These are phyloP conservation scores for Calliphora vomitoria DNA, from an alignment of 2,888 invertebrate species.

Conservation along the genomic window DNA sequence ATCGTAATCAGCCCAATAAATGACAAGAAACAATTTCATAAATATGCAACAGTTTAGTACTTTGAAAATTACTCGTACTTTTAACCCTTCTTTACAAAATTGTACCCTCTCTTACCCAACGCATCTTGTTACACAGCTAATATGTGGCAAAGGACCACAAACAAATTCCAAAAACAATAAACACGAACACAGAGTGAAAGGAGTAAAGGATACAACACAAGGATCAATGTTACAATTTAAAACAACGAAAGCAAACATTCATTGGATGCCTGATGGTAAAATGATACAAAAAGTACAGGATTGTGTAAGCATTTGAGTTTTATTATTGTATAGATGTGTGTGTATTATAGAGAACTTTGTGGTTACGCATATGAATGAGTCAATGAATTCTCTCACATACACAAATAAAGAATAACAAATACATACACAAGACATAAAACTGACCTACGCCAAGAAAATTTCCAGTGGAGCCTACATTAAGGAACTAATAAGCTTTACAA, in stretches of 20 bases:
- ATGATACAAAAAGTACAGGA: neutral
- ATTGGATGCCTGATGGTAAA: neutral
- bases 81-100: neutral
- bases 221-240: slow-evolving; percentile 2
- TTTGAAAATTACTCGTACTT: neutral
- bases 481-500: slow-evolving; percentile 6
- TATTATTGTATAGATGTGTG: neutral
- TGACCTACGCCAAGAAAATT: slow-evolving; percentile 59
- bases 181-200: neutral
- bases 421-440: slow-evolving; percentile 25
- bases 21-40: slow-evolving; percentile 1
- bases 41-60: slow-evolving; percentile 26
- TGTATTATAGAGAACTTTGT: slow-evolving; percentile 23
- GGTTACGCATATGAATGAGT: slow-evolving; percentile 55
- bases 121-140: neutral
- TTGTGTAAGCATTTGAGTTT: neutral
- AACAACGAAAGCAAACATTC: slow-evolving; percentile 10
- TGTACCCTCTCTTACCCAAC: neutral
- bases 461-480: slow-evolving; percentile 57
- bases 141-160: slow-evolving; percentile 8
- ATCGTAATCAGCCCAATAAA: slow-evolving; percentile 3
- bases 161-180: neutral
- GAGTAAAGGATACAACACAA: slow-evolving; percentile 1
- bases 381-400: neutral
- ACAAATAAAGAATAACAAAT: neutral